Evolutionary conservation across 2,797 vertebrate species (phyloP), one percentile per base, ranked within the genome.

Genomic region (Phoeniculus purpureus): DNA sequence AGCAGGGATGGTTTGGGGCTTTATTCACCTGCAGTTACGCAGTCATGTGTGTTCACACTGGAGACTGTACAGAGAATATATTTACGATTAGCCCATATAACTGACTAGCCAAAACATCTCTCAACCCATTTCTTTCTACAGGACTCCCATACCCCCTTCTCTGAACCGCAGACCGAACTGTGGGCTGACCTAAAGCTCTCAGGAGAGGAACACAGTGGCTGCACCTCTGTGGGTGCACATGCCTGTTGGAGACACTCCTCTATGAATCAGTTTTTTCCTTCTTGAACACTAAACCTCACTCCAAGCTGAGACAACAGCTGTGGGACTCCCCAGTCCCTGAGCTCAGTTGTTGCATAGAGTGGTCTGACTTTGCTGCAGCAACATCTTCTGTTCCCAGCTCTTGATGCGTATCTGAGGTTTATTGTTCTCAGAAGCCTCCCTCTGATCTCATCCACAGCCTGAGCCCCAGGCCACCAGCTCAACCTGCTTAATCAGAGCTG

Each of bases 381-480:
- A 18, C 52, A 43, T 6, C 64, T 62, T 51, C 72, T 84, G 40
- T 11, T 89, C 37, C 67, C 59, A 73, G 78, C 26, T 68, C 79
- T 67, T 50, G 29, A 45, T 9, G 31, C 2, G 2, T 21, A 18
- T 27, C 89, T 74, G 72, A 71, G 79, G 37, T 89, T 89, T 43
- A 47, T 32, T 90, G 47, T 43, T 50, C 94, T 76, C 81, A 60
- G 64, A 40, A 90, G 60, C 60, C 86, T 73, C 18, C 1, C 86
- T 86, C 52, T 0, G 0, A 10, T 56, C 75, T 55, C 0, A 0
- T 92, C 72, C 87, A 60, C 72, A 87, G 79, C 65, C 81, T 9
- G 61, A 92, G 92, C 89, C 81, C 61, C 89, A 74, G 94, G 92
- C 40, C 87, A 90, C 87, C 72, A 60, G 1, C 60, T 56, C 56